Base-by-base conservation (phyloP, 2,797 vertebrate species). In the Vultur gryphus region DNA sequence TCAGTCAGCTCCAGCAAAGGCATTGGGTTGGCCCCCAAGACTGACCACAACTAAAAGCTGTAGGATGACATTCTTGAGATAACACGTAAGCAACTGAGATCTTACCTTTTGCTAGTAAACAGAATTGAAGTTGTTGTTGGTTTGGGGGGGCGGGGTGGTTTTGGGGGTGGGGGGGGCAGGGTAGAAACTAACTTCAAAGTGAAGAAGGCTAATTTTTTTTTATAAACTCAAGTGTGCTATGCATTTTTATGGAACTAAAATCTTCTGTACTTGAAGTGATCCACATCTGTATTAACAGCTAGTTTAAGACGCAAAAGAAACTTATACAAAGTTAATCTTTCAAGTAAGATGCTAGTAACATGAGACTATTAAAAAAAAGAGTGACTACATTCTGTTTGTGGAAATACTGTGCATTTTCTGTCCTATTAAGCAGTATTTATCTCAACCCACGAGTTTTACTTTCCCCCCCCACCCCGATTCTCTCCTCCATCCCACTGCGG, bases 111-210 rank as follows among this genome's bases (percentile, higher is more conserved):
- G 4, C n/a, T 39, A 67, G 31, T 17, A 61, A 95, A 35, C 6
- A 81, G 5, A 72, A 87, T 0, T 28, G 15, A 62, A 73, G 7
- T 10, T 41, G 8, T 33, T 31, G 28, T 44, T 28, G 57, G 65
- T 18, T 25, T 41, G 12, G 41, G 43, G 43, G 51, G 49, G 49
- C 4, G 14, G 11, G 14, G 2, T 1, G 7, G 69, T 70, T 24
- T 28, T 31, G 4, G 4, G 3, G 8, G 18, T 23, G 11, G 29
- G 16, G 15, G 4, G 43, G 6, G 15, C 37, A 37, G 0, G 1
- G 3, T 4, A 52, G 16, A 65, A 31, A 67, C 9, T 28, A 33
- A 54, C 19, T 48, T 69, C 25, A 14, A 90, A 79, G 3, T 10
- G 5, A 91, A 7, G 23, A 35, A 15, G 3, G 16, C 4, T 48